Percentiles rank a stretch among this genome's conserved stretches.
These are phyloP conservation scores for Drosophila sucinea DNA, from an alignment of 1,140 invertebrate genomes.

Conservation along the genomic window DNA sequence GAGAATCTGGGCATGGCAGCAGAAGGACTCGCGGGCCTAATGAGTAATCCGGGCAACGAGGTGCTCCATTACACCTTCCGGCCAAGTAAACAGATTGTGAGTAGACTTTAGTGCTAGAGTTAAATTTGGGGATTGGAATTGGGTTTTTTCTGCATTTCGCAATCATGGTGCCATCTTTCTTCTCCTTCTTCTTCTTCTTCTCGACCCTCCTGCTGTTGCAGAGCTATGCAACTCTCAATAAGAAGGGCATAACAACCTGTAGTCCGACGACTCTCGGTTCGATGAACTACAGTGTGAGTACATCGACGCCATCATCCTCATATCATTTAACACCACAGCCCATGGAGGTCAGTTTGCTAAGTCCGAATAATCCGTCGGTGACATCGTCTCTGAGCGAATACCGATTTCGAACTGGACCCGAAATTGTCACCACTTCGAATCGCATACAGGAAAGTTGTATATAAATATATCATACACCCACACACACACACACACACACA, in stretches of 20 bases:
- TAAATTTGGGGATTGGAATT: conserved; percentile 1
- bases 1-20: conserved; percentile 36
- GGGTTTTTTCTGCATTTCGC: neutral
- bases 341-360: conserved; percentile 82
- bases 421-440: conserved; percentile 92
- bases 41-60: conserved; percentile 75
- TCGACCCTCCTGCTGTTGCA: conserved; percentile 22
- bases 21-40: conserved; percentile 50
- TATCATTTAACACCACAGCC: conserved; percentile 81
- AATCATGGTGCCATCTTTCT: conserved; percentile 38
- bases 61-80: conserved; percentile 82
- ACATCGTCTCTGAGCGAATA: conserved; percentile 86
- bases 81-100: conserved; percentile 83
- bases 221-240: conserved; percentile 83
- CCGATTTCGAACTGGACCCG: conserved; percentile 88
- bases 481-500: conserved; percentile 29
- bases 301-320: conserved; percentile 77
- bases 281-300: conserved; percentile 68
- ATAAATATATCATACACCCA: conserved; percentile 84
- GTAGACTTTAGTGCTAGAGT: conserved; percentile 30
- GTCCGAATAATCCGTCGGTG: conserved; percentile 83
- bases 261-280: conserved; percentile 71
- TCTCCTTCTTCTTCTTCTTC: neutral
- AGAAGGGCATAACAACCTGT: conserved; percentile 82
- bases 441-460: conserved; percentile 94